Evolutionary conservation across 2,888 invertebrate genomes (phyloP), one percentile per base, ranked within the genome.

Genomic region (Nomada lathburiana): DNA sequence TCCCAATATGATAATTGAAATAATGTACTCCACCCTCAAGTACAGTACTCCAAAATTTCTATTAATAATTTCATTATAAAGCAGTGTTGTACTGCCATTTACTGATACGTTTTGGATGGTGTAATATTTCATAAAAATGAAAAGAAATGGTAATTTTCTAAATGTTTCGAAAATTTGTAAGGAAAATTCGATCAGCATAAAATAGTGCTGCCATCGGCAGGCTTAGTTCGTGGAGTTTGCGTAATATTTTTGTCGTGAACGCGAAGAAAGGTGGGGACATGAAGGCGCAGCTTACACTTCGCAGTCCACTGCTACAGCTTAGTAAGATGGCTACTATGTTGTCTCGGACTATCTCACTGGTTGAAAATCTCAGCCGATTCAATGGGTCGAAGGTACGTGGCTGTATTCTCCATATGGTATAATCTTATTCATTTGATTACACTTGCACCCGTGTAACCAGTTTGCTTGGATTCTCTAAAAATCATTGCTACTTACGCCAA

Each of bases 301-400:
- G 79, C 88, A 90, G 92, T 91, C 86, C 85, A 90, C 88, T 86
- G 89, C 89, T 85, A 90, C 84, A 85, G 83, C 92, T 94, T 84
- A 86, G 90, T 94, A 96, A 96, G 95, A 97, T 97, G 97, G 97
- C 97, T 95, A 96, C 96, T 92, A 95, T 97, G 94, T 95, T 97
- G 94, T 96, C 96, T 92, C 96, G 97, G 93, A 95, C 96, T 89
- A 94, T 96, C 92, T 95, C 95, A 94, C 94, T 97, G 91, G 96
- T 96, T 79, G 97, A 97, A 95, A 95, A 95, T 93, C 94, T 97
- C 88, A 94, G 96, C 90, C 94, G 96, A 84, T 96, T 96, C 94
- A 96, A 96, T 94, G 96, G 96, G 85, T 94, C 95, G 86, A 97
- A 97, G 97, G 97, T 97, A 95, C 94, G 93, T 92, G 67, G 52